Evolutionary conservation across 1,140 invertebrate genomes (phyloP).

Genomic region (Drosophila punjabiensis): DNA sequence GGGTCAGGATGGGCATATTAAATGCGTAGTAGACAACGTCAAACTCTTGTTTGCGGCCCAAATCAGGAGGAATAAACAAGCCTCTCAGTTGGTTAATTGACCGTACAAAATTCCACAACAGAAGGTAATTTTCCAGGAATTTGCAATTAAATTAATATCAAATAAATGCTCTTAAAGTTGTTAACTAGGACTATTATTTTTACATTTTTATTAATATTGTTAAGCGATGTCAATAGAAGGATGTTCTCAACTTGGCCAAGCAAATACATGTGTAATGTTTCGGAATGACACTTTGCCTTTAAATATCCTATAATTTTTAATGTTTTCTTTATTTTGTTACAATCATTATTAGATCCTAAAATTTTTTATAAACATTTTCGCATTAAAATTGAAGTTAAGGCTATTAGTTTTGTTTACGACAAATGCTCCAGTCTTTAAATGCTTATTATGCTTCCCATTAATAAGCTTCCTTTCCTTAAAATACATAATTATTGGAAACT

Average conservation of each 20-base stretch:
- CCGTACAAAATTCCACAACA: neutral
- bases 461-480: neutral
- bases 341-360: neutral
- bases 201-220: neutral
- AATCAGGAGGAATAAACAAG: neutral
- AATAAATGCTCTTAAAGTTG: neutral
- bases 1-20: constrained; percentile 24
- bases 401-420: neutral
- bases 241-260: neutral
- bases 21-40: constrained; percentile 36
- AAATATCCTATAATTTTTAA: neutral
- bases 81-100: neutral
- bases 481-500: neutral
- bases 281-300: too few species aligned
- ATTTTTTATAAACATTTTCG: neutral
- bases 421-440: neutral
- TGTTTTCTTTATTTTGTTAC: neutral
- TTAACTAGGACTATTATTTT: neutral
- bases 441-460: neutral
- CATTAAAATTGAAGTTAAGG: accelerated
- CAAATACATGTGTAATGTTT: too few species aligned
- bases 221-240: too few species aligned
- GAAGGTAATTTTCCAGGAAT: neutral
- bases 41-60: neutral
- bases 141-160: neutral